Base-by-base conservation (phyloP, 2,797 vertebrate species). In the Leptatherina wallacei region DNA sequence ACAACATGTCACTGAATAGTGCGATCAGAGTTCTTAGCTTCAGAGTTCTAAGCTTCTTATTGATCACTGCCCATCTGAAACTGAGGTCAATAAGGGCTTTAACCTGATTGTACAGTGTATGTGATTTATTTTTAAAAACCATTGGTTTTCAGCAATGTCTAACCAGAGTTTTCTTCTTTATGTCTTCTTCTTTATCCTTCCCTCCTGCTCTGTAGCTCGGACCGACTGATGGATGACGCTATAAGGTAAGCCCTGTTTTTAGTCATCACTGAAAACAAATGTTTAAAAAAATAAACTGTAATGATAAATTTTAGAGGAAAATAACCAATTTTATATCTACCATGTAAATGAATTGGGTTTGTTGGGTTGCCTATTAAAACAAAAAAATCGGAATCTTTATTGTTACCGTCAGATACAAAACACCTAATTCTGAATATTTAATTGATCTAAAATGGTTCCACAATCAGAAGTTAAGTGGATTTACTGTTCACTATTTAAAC, bases 211-310 rank as follows among this genome's bases (percentile, higher is more conserved):
- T 86, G 42, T 91, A 99, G 97, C 89, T 99, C 98, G 29, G 98
- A 99, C 92, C 96, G 97, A 80, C 94, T 99, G 90, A 97, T 99
- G 94, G 97, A 99, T 91, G 98, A 99, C 90, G 98, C 98, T 86
- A 99, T 99, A 96, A 99, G 98, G 98, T 99, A 95, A 92, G 95
- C 38, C 20, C 51, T 42, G 2, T 61, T 62, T 47, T 47, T 14
- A 49, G 47, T 49, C 20, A 49, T 49, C 10, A 49, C n/a, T 49
- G n/a, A 49, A 22, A 49, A 22, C 9, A 4, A 20, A 22, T 49
- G 47, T 49, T 9, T 8, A 18, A 44, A 42, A 42, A 44, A 44
- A 44, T 14, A 49, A 49, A 47, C 18, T 49, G 3, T 49, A 4
- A 22, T 49, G n/a, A 22, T n/a, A 2, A 47, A 3, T 44, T 44